Evolutionary conservation across 2,888 invertebrate genomes (phyloP), one percentile per base, ranked within the genome.

Genomic region (Macrophya alboannulata): DNA sequence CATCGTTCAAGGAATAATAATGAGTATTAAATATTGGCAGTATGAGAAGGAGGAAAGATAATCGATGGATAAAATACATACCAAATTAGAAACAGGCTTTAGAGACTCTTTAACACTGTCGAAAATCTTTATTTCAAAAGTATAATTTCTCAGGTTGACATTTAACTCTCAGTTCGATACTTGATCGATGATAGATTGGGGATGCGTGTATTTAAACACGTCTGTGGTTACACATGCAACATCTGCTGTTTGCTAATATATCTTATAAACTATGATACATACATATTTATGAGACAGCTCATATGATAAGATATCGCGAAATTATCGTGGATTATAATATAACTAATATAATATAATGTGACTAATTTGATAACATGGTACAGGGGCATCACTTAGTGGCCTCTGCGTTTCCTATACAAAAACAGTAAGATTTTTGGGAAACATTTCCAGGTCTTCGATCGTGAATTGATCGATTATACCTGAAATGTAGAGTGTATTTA

Each of bases 361-460:
- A 48, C 48, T 48, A 9, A 4, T 5, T 62, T 62, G 8, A n/a
- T 68, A 37, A 37, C 31, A 37, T 31, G 1, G 31, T 31, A 68
- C 17, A 37, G 31, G 15, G 15, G 15, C 6, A 37, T 31, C 4
- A 3, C 68, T 4, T 12, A 68, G 68, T 68, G 21, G 68, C 72
- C n/a, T 43, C 5, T 43, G 43, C 31, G 10, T 37, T 72, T 72
- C 10, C 15, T 25, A 21, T 1, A 79, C n/a, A 4, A 79, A 37
- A 37, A 79, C 59, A n/a, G 79, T 79, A 17, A 79, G 55, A 79
- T 79, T 59, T 15, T 40, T 40, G 9, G 79, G 59, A 15, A 79
- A 43, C 10, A 10, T 21, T 48, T 40, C 37, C 17, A 79, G n/a
- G 55, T 59, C 79, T 37, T 59, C 59, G n/a, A 79, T n/a, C n/a